phyloP scores from a whole-genome alignment of 2,113 vertebrate species.

The Myotis davidii region DNA sequence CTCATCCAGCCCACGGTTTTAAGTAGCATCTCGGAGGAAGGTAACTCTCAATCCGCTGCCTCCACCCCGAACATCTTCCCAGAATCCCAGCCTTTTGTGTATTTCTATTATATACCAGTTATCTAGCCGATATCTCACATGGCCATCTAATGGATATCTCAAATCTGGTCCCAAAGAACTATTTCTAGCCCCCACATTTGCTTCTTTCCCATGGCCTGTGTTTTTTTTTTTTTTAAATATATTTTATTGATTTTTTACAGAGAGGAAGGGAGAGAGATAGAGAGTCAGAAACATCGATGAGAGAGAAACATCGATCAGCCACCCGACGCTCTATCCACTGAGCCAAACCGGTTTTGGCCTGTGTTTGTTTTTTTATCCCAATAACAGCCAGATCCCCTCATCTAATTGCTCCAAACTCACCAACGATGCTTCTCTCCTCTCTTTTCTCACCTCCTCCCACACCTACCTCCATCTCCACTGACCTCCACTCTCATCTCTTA shows the following conservation, averaged over 20 bases:
- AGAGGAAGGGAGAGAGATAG: too few species aligned
- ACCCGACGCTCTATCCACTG: too few species aligned
- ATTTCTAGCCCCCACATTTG: background rate
- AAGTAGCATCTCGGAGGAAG: background rate
- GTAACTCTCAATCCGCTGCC: background rate
- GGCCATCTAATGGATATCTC: background rate
- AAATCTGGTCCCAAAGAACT: background rate
- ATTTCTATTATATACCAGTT: background rate
- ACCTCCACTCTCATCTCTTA: background rate
- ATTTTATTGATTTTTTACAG: too few species aligned
- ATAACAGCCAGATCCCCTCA: background rate
- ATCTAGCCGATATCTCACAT: background rate
- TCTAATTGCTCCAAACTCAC: background rate
- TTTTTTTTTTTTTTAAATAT: too few species aligned
- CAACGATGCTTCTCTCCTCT: background rate
- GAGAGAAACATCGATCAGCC: too few species aligned
- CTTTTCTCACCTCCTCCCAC: background rate
- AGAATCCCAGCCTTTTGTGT: background rate
- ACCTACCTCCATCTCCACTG: too few species aligned
- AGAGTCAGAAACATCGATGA: too few species aligned
- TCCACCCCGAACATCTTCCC: background rate
- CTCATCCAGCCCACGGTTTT: background rate
- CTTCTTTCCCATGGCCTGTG: background rate
- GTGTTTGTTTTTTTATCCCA: too few species aligned
- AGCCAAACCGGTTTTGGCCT: too few species aligned